Evolutionary conservation across 35 echinoderm and acorn worm species (phyloP).

Genomic region (Patiria miniata): DNA sequence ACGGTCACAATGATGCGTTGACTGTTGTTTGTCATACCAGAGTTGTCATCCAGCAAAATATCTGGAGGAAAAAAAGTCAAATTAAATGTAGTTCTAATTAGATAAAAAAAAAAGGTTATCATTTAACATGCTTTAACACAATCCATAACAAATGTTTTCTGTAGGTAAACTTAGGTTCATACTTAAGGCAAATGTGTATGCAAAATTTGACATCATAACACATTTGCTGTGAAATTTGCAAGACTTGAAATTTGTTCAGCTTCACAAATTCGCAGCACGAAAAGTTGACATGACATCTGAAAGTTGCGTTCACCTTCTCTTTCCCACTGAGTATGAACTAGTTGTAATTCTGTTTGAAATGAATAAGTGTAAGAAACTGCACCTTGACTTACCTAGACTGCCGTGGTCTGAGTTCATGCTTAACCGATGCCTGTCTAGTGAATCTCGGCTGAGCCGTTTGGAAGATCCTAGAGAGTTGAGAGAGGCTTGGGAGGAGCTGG

Average conservation of each 20-base stretch:
- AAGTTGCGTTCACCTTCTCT: too few species aligned
- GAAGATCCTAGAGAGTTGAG: slow-evolving; percentile 87
- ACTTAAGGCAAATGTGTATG: too few species aligned
- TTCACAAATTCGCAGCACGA: too few species aligned
- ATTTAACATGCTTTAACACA: too few species aligned
- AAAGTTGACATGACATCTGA: too few species aligned
- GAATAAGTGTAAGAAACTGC: neutral
- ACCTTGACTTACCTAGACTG: slow-evolving; percentile 37
- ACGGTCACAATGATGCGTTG: slow-evolving; percentile 91
- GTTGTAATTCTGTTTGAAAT: neutral
- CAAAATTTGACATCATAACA: too few species aligned
- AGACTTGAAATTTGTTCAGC: too few species aligned
- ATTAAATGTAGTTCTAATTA: neutral
- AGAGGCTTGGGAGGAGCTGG: slow-evolving; percentile 81
- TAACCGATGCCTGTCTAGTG: slow-evolving; percentile 88
- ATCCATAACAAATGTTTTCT: too few species aligned
- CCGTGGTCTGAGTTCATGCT: slow-evolving; percentile 95
- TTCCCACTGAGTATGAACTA: too few species aligned
- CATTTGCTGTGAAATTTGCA: too few species aligned
- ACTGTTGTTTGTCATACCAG: slow-evolving; percentile 94
- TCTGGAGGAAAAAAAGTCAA: slow-evolving; percentile 35
- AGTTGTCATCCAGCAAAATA: slow-evolving; percentile 97
- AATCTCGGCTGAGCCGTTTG: slow-evolving; percentile 95
- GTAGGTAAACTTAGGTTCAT: too few species aligned
- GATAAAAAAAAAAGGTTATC: too few species aligned